Percentiles rank a stretch among this genome's conserved stretches.
Evolutionary conservation across 2,888 invertebrate genomes (phyloP).

Genomic region (Mycalesis mineus): DNA sequence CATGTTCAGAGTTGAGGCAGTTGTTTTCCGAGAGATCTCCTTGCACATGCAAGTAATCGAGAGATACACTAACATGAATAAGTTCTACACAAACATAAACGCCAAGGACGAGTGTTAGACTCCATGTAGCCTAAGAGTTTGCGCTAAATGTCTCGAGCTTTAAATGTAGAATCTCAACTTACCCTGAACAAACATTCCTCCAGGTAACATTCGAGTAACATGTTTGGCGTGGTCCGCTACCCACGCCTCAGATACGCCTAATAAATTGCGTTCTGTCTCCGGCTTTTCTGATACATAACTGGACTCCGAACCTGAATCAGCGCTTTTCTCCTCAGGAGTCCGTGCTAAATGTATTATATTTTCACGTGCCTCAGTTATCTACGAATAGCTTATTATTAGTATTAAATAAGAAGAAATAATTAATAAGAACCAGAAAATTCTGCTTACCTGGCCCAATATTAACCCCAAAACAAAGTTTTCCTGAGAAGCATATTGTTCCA

Average conservation of each 20-base stretch:
- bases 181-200: conserved; percentile 91
- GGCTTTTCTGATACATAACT: conserved; percentile 51
- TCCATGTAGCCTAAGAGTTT: too few relatives aligned
- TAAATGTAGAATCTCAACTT: neutral
- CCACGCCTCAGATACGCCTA: conserved; percentile 82
- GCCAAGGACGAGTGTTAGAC: too few relatives aligned
- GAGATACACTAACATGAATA: neutral
- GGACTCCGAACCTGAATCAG: conserved; percentile 50
- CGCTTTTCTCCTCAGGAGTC: conserved; percentile 80
- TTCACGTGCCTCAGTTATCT: conserved; percentile 83
- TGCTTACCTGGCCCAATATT: conserved; percentile 86
- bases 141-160: neutral
- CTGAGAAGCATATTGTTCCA: conserved; percentile 80
- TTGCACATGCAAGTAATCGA: too few relatives aligned
- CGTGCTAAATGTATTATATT: conserved; percentile 88
- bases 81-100: neutral
- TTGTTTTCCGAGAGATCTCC: too few relatives aligned
- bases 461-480: conserved; percentile 84
- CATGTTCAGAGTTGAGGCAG: too few relatives aligned
- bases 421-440: conserved; percentile 1
- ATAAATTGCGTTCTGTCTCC: conserved; percentile 66
- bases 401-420: neutral
- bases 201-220: conserved; percentile 93
- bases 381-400: conserved; percentile 34
- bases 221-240: conserved; percentile 90